A percentile compares a stretch with the other conserved stretches of the same genome.
phyloP scores from a whole-genome alignment of 2,888 invertebrate genomes.

The Andricus quercusramuli region DNA sequence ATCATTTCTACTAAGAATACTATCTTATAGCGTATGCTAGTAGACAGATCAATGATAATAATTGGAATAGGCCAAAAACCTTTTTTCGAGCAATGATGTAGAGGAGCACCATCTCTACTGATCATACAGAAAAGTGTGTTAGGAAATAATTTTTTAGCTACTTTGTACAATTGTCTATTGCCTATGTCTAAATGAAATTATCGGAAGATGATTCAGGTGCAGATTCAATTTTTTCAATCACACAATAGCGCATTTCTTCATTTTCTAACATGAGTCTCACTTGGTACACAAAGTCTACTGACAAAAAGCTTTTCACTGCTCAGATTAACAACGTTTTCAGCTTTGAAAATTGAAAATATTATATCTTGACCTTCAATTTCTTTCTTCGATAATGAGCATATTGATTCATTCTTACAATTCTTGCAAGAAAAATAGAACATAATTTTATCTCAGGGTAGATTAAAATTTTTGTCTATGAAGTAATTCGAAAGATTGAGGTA shows the following conservation, averaged over 20 bases:
- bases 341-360: background rate
- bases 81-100: background rate
- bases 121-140: background rate
- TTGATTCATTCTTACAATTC: background rate
- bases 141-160: background rate
- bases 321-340: background rate
- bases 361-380: background rate
- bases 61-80: slow-evolving; percentile 19
- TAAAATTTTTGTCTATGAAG: background rate
- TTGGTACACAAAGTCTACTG: background rate
- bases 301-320: background rate
- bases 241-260: background rate
- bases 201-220: background rate
- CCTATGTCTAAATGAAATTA: too few species aligned
- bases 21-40: background rate
- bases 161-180: too few species aligned
- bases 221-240: background rate
- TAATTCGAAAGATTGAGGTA: background rate
- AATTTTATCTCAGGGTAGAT: slow-evolving; percentile 27
- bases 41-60: background rate
- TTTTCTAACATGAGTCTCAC: background rate
- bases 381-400: slow-evolving; percentile 22
- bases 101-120: background rate
- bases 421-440: slow-evolving; percentile 30
- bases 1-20: slow-evolving; percentile 8